Evolutionary conservation across 2,888 invertebrate species (phyloP).

Genomic region (Heliconius aoede): DNA sequence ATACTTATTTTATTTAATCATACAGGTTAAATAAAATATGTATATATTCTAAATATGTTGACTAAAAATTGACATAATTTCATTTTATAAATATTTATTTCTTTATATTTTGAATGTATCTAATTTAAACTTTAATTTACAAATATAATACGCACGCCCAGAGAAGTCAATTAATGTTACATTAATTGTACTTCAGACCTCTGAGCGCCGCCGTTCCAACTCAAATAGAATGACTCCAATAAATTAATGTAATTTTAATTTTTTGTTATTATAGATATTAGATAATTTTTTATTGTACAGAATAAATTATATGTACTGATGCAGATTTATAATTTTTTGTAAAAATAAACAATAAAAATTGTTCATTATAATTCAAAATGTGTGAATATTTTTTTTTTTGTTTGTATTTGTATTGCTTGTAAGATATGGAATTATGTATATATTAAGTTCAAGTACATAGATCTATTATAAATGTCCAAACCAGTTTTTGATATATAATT

Average conservation of each 20-base stretch:
- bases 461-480: neutral
- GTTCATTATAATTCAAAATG: neutral
- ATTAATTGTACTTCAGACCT: neutral
- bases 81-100: neutral
- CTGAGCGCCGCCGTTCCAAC: neutral
- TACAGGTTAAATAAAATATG: too few relatives aligned
- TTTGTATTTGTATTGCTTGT: neutral
- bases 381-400: neutral
- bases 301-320: neutral
- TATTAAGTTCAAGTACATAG: neutral
- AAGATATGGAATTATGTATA: neutral
- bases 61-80: neutral
- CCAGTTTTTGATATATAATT: neutral
- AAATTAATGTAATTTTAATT: neutral
- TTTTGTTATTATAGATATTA: conserved; percentile 5
- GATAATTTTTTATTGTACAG: neutral
- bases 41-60: too few relatives aligned
- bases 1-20: too few relatives aligned
- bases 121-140: too few relatives aligned
- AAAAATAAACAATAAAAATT: neutral
- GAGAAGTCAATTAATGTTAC: neutral
- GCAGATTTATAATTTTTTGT: too few relatives aligned
- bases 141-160: neutral
- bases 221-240: neutral
- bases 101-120: neutral